Conservation (phyloP, 2,113 vertebrate species). For the Thalassarche chlororhynchos region DNA sequence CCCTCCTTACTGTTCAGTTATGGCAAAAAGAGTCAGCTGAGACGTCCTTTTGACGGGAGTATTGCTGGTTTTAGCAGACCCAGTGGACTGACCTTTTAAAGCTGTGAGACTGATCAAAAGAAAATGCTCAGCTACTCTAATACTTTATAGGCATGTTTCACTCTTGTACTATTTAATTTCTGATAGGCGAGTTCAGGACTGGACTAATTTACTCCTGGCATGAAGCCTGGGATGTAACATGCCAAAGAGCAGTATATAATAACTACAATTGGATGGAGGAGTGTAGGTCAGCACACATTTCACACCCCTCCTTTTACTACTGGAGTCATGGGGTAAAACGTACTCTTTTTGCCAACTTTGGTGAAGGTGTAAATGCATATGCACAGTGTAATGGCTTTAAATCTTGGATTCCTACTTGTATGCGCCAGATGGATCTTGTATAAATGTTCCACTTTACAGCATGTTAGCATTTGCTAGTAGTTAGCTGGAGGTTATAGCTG, state of each 20-base stretch:
- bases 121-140: background rate
- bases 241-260: background rate
- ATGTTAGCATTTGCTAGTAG: conserved; percentile 78
- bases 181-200: conserved; percentile 36
- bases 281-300: background rate
- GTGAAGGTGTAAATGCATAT: conserved; percentile 63
- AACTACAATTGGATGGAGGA: background rate
- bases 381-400: conserved; percentile 65
- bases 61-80: conserved; percentile 9
- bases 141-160: conserved; percentile 22
- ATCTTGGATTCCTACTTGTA: conserved; percentile 65
- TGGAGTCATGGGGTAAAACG: conserved; percentile 48
- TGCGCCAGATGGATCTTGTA: conserved; percentile 71
- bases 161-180: conserved; percentile 46
- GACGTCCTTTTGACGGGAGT: background rate
- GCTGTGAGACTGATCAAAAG: conserved; percentile 30
- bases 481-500: conserved; percentile 74
- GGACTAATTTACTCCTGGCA: conserved; percentile 57
- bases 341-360: conserved; percentile 49
- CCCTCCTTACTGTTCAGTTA: background rate
- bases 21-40: background rate
- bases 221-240: conserved; percentile 5
- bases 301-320: conserved; percentile 48
- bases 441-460: conserved; percentile 74
- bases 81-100: background rate